Conservation (phyloP, 2,113 vertebrate genomes). For the Malurus melanocephalus region DNA sequence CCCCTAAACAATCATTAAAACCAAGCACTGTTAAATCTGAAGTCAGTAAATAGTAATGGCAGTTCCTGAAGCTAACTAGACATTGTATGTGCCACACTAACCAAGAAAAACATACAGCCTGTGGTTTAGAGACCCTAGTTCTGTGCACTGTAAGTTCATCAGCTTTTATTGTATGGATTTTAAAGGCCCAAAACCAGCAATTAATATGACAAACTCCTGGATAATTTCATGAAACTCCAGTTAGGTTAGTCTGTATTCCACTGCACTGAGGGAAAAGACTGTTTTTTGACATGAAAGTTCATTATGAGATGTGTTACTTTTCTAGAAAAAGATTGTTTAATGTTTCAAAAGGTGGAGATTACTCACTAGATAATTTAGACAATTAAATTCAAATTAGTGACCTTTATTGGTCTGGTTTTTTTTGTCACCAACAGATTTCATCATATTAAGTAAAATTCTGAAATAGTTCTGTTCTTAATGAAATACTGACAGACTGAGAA, state of each 20-base stretch:
- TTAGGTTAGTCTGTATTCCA: background rate
- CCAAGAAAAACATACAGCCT: background rate
- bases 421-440: background rate
- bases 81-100: background rate
- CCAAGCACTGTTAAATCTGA: background rate
- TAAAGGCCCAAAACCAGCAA: background rate
- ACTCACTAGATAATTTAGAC: background rate
- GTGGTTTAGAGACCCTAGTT: slow-evolving; percentile 8
- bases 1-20: slow-evolving; percentile 2
- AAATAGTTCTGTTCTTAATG: background rate
- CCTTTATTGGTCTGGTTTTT: background rate
- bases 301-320: background rate
- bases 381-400: background rate
- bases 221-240: background rate
- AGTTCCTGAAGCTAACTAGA: background rate
- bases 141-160: background rate
- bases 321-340: background rate
- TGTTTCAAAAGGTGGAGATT: background rate
- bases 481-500: background rate
- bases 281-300: background rate
- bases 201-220: background rate
- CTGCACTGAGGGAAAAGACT: background rate
- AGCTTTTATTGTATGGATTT: slow-evolving; percentile 1
- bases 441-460: background rate
- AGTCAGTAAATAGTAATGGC: background rate